Base-by-base conservation (phyloP, 2,888 invertebrate genomes). In the Macaria notata region DNA sequence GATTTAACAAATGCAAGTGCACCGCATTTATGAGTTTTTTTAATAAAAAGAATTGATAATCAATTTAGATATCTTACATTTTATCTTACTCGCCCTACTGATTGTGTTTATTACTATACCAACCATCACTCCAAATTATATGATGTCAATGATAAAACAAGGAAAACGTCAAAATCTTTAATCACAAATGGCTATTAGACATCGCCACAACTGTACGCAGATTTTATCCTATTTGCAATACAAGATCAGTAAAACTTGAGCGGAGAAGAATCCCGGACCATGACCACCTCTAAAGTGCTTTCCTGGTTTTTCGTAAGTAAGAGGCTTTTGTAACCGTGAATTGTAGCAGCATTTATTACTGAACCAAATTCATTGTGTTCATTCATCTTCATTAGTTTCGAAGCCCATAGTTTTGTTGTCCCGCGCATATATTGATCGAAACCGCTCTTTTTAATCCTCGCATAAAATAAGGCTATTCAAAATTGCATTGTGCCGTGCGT, bases 401-500 rank as follows among this genome's bases (percentile, higher is more conserved):
- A 51, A 51, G 50, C 43, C 41, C 42, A 42, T 48, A 51, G 44
- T 45, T 59, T 49, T 50, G 45, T 9, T 36, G 41, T 54, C 48
- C 56, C 59, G 53, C 51, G 50, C 38, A 38, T 57, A 59, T 38
- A 63, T 49, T n/a, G 47, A 54, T 54, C 51, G 43, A 31, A 44
- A 54, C 49, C n/a, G 46, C 54, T 46, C 43, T 54, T 50, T 59
- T 54, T 54, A 59, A 59, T 54, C 59, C 59, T 49, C 43, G 43
- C 49, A 57, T 60, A 68, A 66, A 56, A 54, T 51, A 62, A 62
- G 54, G 41, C 48, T 49, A 19, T 62, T 63, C 59, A 60, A 59
- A 60, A 62, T 58, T 63, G 56, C 63, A 59, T 49, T 48, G 52
- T 52, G 49, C 54, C 54, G 64, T 59, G 61, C 49, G n/a, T 31